Base-by-base conservation (phyloP, 2,888 invertebrate species). In the Troides helena region DNA sequence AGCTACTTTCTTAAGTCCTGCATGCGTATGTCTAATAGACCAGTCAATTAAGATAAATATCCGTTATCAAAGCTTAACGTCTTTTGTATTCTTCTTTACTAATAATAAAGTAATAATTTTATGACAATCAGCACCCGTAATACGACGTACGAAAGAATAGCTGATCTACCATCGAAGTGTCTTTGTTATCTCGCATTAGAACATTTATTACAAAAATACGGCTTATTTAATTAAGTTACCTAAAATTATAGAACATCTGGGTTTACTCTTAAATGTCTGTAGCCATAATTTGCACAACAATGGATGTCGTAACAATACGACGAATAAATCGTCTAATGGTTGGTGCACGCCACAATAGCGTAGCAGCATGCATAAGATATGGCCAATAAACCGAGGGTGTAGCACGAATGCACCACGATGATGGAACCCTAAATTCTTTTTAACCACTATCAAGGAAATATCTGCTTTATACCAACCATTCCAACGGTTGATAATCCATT, bases 291-390 rank as follows among this genome's bases (percentile, higher is more conserved):
- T 77, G 72, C 76, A 76, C 74, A 76, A 77, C 77, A 77, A 78
- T 74, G 75, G 72, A 72, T 71, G 71, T 74, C 73, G 81, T 82
- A 83, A 87, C 86, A 88, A 90, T 85, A 80, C 79, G 74, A 78
- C 74, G 83, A 84, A 85, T 89, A 90, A 90, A 90, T 89, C 86
- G 82, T 81, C 83, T 90, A 90, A 91, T 91, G 90, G 89, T 88
- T 80, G 85, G 85, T 85, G 85, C 82, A 81, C 83, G 83, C 84
- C 79, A 90, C 87, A 87, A 88, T 88, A 80, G 82, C 79, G 87
- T 88, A 89, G 85, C 89, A 87, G 87, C 86, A 86, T 89, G 89
- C 89, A 88, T 86, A 88, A 85, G 82, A 84, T 89, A 88, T 86
- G 88, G 85, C 85, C 83, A 88, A 89, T 89, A 88, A 86, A 86